Conservation (phyloP, 2,797 vertebrate genomes). For the Mormyrops attenuatus region DNA sequence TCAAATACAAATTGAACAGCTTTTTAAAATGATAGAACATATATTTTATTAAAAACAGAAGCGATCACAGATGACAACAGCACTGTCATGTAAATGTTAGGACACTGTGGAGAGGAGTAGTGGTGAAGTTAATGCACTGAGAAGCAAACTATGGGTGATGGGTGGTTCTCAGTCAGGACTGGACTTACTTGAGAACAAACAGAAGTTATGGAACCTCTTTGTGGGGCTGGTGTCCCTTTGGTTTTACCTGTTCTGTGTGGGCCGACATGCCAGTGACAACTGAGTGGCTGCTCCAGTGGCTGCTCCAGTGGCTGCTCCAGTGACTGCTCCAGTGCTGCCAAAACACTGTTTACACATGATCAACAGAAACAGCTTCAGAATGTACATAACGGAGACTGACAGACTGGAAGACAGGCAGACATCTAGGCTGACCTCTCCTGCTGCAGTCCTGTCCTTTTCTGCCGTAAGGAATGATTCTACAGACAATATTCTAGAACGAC, state of each 20-base stretch:
- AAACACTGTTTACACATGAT: background rate
- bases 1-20: background rate
- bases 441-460: background rate
- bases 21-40: background rate
- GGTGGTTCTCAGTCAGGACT: background rate
- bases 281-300: background rate
- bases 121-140: background rate
- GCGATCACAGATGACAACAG: background rate
- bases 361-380: background rate
- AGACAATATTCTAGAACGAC: background rate
- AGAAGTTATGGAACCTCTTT: background rate
- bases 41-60: background rate
- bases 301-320: background rate
- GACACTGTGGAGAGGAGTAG: background rate
- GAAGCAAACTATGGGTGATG: background rate
- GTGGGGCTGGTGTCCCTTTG: background rate
- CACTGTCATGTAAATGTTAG: background rate
- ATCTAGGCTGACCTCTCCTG: background rate
- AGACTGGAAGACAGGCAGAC: background rate
- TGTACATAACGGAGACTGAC: background rate
- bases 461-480: background rate
- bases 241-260: background rate
- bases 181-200: background rate
- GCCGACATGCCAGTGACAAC: background rate
- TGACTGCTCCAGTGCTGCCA: background rate